Evolutionary conservation across 2,888 invertebrate species (phyloP).

Genomic region (Galeopsomyia nigrocyanea): DNA sequence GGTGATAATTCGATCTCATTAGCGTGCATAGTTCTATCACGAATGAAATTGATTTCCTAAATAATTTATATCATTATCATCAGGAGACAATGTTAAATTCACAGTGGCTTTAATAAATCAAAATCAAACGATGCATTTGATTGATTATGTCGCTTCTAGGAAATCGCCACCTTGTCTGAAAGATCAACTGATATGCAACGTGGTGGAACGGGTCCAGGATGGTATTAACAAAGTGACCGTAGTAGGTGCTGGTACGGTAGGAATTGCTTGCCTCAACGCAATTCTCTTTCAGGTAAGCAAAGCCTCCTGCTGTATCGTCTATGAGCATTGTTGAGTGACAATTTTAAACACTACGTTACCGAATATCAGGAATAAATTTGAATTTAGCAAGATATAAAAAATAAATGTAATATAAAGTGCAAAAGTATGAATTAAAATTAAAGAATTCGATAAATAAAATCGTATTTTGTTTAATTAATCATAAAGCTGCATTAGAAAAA

Average conservation of each 20-base stretch:
- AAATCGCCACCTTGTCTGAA: constrained; percentile 53
- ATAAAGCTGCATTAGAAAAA: too few relatives aligned
- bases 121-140: too few relatives aligned
- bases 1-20: too few relatives aligned
- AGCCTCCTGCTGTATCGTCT: background rate
- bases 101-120: background rate
- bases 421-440: too few relatives aligned
- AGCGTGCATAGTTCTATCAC: background rate
- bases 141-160: background rate
- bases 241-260: constrained; percentile 77
- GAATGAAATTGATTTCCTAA: background rate
- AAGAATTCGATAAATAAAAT: too few relatives aligned
- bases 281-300: constrained; percentile 73
- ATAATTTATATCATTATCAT: constrained; percentile 12
- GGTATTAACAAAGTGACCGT: constrained; percentile 72
- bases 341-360: background rate
- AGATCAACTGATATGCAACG: constrained; percentile 61
- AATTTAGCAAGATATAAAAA: too few relatives aligned
- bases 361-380: too few relatives aligned
- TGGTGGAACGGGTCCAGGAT: constrained; percentile 61
- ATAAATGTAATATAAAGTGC: constrained; percentile 14
- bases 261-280: constrained; percentile 74
- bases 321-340: background rate
- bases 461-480: too few relatives aligned
- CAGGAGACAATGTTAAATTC: constrained; percentile 8